Evolutionary conservation across 1,140 invertebrate genomes (phyloP), one percentile per base, ranked within the genome.

Genomic region (Trypoxylus dichotomus): DNA sequence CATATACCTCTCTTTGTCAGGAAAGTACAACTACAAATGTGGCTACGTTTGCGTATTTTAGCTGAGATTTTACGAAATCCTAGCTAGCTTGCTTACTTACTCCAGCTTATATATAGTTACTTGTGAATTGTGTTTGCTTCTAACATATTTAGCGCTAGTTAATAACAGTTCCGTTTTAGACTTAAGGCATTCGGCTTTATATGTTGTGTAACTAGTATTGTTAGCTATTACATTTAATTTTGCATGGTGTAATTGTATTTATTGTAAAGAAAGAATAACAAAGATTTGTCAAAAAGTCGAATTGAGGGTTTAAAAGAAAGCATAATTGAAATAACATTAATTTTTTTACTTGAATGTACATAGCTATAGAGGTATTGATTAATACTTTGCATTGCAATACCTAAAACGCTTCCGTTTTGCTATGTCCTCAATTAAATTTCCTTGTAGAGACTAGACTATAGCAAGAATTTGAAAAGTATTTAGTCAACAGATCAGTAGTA

Each of bases 401-500:
- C n/a, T 15, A 47, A 15, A 47, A 19, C n/a, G 43, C 43, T 47
- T 47, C 7, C 15, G 43, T 19, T 47, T 15, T 37, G 32, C 32
- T 47, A 47, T 47, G 43, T 47, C 43, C 43, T 47, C 5, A 37
- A 47, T 47, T 47, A 47, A 47, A 47, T 47, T 19, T 19, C 43
- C 43, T 47, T 19, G 43, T 47, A 47, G 43, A 47, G 11, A 47
- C 43, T 47, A 47, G 11, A 47, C n/a, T 13, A 47, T 47, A 47
- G 43, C 43, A 13, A 47, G 43, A 63, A 19, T 63, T 63, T 47
- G 43, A 19, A 47, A 19, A 47, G 43, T 47, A 47, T 47, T 63
- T 63, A 25, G 60, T 63, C 60, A 63, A 63, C 60, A 63, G 60
- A 63, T 63, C 60, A 63, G 60, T 63, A 63, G 60, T 19, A 11